phyloP scores from a whole-genome alignment of 2,797 vertebrate genomes.

The Ceyx erithaca region DNA sequence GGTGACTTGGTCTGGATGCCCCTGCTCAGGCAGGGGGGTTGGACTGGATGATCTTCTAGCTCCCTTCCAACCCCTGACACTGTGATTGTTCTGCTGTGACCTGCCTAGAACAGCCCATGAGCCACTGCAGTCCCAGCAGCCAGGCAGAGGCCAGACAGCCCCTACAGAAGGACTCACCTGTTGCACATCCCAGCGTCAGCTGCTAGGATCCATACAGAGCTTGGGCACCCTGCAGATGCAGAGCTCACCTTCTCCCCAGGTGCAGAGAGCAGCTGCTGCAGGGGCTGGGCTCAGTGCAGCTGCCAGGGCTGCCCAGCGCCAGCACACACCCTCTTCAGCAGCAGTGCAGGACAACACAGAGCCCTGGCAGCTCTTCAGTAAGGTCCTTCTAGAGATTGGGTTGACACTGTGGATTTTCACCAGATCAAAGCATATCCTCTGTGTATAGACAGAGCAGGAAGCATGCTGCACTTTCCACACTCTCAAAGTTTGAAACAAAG shows the following conservation, averaged over 20 bases:
- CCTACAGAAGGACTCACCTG: neutral
- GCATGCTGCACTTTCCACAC: neutral
- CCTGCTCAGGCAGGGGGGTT: too few relatives aligned
- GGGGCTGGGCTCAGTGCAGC: neutral
- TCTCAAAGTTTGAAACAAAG: constrained; percentile 73
- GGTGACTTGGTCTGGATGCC: neutral
- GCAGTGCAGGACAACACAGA: constrained; percentile 24
- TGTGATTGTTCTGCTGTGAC: neutral
- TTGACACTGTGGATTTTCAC: neutral
- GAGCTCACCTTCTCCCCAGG: neutral
- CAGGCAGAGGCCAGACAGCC: neutral
- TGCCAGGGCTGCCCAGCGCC: neutral
- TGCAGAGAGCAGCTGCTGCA: neutral
- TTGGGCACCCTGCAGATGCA: neutral
- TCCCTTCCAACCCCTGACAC: too few relatives aligned
- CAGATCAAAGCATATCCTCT: constrained; percentile 18
- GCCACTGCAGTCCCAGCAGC: fast-evolving
- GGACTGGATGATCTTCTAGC: too few relatives aligned
- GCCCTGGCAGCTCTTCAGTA: neutral
- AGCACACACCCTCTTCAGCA: neutral
- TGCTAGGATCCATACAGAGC: neutral
- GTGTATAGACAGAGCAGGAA: constrained; percentile 33
- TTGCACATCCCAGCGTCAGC: neutral
- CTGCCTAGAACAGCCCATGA: neutral
- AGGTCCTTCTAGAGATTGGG: neutral